Conservation (phyloP, 2,113 vertebrate genomes). For the Archocentrus centrarchus region DNA sequence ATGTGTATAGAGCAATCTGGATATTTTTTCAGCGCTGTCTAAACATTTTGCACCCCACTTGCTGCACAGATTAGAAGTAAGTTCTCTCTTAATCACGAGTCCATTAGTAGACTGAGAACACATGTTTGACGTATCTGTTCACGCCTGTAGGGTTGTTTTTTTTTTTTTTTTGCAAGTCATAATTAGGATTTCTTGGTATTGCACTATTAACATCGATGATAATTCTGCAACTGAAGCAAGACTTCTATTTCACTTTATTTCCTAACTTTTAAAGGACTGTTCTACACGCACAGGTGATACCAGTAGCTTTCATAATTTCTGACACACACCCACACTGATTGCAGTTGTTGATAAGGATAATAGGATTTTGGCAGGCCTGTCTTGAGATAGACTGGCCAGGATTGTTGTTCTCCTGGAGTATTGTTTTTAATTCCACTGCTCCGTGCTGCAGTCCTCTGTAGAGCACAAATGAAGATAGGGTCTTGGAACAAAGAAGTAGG, state of each 20-base stretch:
- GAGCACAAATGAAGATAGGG: conserved; percentile 53
- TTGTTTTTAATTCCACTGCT: conserved; percentile 77
- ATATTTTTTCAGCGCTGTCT: neutral
- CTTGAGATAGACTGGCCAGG: conserved; percentile 83
- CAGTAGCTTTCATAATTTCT: conserved; percentile 11
- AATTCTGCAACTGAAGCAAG: neutral
- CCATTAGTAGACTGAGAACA: neutral
- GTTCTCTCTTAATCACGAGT: neutral
- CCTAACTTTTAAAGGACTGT: neutral
- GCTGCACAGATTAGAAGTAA: neutral
- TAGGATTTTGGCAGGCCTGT: conserved; percentile 84
- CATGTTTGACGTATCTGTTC: neutral
- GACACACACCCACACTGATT: conserved; percentile 70
- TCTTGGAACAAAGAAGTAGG: conserved; percentile 46
- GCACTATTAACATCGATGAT: neutral
- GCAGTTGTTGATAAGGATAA: conserved; percentile 87
- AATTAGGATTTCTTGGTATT: neutral
- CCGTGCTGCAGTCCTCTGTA: conserved; percentile 28
- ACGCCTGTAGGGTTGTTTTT: neutral
- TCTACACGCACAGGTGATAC: neutral
- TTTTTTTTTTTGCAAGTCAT: neutral
- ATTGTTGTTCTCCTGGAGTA: conserved; percentile 77
- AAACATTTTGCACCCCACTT: neutral
- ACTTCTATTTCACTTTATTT: conserved; percentile 5
- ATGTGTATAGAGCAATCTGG: neutral